Base-by-base conservation (phyloP, 2,797 vertebrate genomes). In the Pseudochirops corinnae region DNA sequence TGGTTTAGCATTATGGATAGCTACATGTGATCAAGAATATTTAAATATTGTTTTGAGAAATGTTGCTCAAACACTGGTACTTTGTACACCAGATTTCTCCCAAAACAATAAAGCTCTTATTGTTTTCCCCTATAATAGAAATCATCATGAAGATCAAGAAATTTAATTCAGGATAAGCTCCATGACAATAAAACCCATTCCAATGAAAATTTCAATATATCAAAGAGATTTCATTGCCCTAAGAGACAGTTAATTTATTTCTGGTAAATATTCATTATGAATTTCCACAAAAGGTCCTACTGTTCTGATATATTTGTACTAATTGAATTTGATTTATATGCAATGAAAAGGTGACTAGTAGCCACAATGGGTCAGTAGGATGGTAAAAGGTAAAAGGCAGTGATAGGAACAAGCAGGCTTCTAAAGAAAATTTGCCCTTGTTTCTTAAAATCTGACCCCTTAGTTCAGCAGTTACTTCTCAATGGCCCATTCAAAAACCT, bases 331-430 rank as follows among this genome's bases (percentile, higher is more conserved):
- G 18, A 82, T 6, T 46, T 82, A 24, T 24, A 46, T 46, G n/a
- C 18, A 46, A 46, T 82, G 39, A 82, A 46, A 82, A 24, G 39
- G 74, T 82, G 18, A 7, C 74, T 46, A 39, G 74, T 7, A 82
- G 39, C 21, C 39, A 46, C 74, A 82, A 46, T 46, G 39, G 39
- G 21, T 82, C 21, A 82, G 7, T 24, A 82, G 21, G 74, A 82
- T 82, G 39, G 39, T 82, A 82, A 24, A 24, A 82, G 46, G 0
- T 46, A 82, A 82, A 46, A 95, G 93, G 58, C 74, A 0, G 0
- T 55, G 92, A 96, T 62, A 94, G 82, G 94, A 97, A 91, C 93
- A 55, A 94, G 93, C 29, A 7, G 74, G 91, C 14, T 90, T 33
- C 56, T 56, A 82, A 52, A 60, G 46, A 57, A 53, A 92, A n/a